Base-by-base conservation (phyloP, 1,140 invertebrate genomes). In the Drosophila pseudoananassae region DNA sequence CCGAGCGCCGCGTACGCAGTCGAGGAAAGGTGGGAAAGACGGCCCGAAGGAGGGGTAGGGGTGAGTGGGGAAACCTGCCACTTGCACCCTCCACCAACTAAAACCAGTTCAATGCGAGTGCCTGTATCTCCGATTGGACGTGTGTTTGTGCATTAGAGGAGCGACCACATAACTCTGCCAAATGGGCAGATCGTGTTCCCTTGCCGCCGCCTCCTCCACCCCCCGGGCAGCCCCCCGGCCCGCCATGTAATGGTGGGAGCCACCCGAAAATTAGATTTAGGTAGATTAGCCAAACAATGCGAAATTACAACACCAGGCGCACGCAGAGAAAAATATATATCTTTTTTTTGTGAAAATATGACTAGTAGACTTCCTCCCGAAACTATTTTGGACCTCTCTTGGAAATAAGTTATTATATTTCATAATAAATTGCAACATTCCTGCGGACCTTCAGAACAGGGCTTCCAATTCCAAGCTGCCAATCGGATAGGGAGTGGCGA, bases 281-380 rank as follows among this genome's bases (percentile, higher is more conserved):
- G 64, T 79, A 88, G 83, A 88, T 88, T 89, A 87, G 79, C 79
- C 84, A 89, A 88, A 88, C 83, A 88, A 88, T 88, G 84, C 76
- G 76, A 88, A 88, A 83, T 89, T 89, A 83, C 83, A 88, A 79
- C 78, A 69, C 52, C 57, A 31, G 40, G 33, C 27, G 36, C 20
- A 51, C 53, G 23, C 29, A 33, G 38, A 55, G 45, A 60, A 61
- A 65, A 56, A 31, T 7, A 29, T 29, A 3, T 20, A 20, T 20
- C 2, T 20, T 20, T 20, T 20, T 20, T 20, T 20, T 20, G 20
- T 20, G 20, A 20, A 20, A 20, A 0, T 20, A 0, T 20, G 2
- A 20, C 20, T 20, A 20, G 20, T 20, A 3, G 20, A 3, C 20
- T 0, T 20, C 20, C 20, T 3, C 20, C 20, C 2, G 20, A 20